phyloP scores from a whole-genome alignment of 2,113 vertebrate species.

The Lichenostomus cassidix region DNA sequence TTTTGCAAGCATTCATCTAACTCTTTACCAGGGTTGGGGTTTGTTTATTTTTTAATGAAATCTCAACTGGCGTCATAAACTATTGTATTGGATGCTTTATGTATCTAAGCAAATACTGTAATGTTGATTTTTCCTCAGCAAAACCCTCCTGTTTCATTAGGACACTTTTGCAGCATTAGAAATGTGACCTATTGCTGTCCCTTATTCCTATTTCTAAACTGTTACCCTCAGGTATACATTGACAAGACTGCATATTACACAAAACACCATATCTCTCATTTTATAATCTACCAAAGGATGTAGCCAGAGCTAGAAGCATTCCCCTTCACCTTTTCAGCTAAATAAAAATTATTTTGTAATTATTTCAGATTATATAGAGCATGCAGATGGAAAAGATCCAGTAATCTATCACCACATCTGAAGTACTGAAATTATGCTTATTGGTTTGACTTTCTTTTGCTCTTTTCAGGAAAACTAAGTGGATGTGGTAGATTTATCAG shows the following conservation, averaged over 20 bases:
- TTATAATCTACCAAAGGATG: background rate
- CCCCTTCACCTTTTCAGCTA: background rate
- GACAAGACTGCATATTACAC: background rate
- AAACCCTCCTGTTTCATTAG: background rate
- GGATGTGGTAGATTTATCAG: background rate
- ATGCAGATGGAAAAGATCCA: background rate
- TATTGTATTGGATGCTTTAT: accelerated
- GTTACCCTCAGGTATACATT: background rate
- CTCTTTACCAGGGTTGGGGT: background rate
- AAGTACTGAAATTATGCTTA: background rate
- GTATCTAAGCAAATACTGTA: background rate
- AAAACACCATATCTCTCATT: background rate
- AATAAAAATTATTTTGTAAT: background rate
- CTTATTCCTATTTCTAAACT: background rate
- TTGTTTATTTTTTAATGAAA: background rate
- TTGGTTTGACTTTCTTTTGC: background rate
- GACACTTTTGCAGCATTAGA: background rate
- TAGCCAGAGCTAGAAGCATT: background rate
- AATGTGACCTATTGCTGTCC: background rate
- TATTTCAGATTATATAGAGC: background rate
- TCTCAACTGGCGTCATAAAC: background rate
- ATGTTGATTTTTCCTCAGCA: background rate
- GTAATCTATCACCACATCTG: background rate
- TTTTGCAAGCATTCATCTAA: background rate
- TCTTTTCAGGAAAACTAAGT: background rate